Conservation (phyloP, 2,797 vertebrate species). For the Lacerta viridis region DNA sequence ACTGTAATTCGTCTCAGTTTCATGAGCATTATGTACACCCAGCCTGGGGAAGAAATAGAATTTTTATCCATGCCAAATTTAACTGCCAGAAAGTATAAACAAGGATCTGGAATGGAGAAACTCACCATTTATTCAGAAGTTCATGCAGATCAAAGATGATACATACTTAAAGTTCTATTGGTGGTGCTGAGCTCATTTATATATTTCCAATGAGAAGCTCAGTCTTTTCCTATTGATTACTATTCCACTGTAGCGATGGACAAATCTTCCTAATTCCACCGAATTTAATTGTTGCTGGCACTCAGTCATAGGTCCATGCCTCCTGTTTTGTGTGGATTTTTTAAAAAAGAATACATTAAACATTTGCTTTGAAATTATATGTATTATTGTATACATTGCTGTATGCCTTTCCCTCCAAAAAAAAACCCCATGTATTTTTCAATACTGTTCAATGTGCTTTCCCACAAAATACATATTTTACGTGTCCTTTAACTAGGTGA, state of each 20-base stretch:
- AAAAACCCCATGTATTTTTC: too few relatives aligned
- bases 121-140: not conserved
- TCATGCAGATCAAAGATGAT: not conserved
- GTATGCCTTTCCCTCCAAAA: too few relatives aligned
- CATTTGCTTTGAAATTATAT: too few relatives aligned
- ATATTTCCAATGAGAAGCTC: not conserved
- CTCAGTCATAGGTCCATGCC: too few relatives aligned
- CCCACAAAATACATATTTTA: too few relatives aligned
- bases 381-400: too few relatives aligned
- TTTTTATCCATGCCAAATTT: not conserved
- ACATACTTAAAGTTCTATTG: not conserved
- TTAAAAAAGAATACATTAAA: too few relatives aligned
- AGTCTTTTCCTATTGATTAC: not conserved
- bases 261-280: too few relatives aligned
- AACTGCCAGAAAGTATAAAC: not conserved
- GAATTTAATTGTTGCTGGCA: too few relatives aligned
- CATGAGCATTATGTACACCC: not conserved
- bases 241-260: not conserved
- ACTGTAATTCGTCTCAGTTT: conserved; percentile 24
- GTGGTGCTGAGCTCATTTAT: conserved; percentile 3
- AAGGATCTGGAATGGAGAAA: not conserved
- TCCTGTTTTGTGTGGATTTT: too few relatives aligned
- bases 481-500: too few relatives aligned
- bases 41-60: conserved; percentile 21
- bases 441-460: too few relatives aligned